Evolutionary conservation across 64 coral and sea anemone species (phyloP), one percentile per base, ranked within the genome.

Genomic region (Hydrozoanthus tunicans): DNA sequence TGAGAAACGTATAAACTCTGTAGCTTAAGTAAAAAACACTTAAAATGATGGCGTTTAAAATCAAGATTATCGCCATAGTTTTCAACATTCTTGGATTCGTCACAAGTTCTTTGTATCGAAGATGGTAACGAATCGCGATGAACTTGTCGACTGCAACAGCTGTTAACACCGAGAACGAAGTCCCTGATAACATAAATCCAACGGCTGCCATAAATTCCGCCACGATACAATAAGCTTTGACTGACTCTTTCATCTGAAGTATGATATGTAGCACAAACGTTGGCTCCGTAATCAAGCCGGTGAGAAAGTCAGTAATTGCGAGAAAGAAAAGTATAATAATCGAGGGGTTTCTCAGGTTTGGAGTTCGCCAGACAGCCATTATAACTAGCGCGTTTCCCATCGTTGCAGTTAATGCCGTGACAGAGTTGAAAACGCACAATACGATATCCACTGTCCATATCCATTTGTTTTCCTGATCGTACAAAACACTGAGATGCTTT

Each of bases 21-120:
- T 86, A 86, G n/a, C 23, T 72, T 53, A 86, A 59, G 58, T 86
- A 86, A 59, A 86, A 86, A 5, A 86, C 83, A 43, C 66, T 73
- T 58, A 86, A 59, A n/a, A 86, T 71, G 8, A 54, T 32, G 1
- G 83, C 67, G 32, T 86, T 86, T 6, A 56, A 32, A 3, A 86
- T 2, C 55, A 86, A 70, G 20, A 86, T 70, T 13, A 86, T 58
- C 2, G 83, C 32, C 65, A 70, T 69, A 15, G 55, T 15, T 20
- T 59, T 69, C 14, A 86, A 14, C 11, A 86, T 32, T 58, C 83
- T 72, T 24, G 53, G 1, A 7, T 86, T 86, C 17, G 83, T 86
- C 13, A 86, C 83, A 1, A 86, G 24, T 32, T 51, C 54, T 15
- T 58, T 86, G 83, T 86, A 86, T 54, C 83, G 83, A 11, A 86